Conservation (phyloP, 1,140 invertebrate genomes). For the Papilio dardanus region DNA sequence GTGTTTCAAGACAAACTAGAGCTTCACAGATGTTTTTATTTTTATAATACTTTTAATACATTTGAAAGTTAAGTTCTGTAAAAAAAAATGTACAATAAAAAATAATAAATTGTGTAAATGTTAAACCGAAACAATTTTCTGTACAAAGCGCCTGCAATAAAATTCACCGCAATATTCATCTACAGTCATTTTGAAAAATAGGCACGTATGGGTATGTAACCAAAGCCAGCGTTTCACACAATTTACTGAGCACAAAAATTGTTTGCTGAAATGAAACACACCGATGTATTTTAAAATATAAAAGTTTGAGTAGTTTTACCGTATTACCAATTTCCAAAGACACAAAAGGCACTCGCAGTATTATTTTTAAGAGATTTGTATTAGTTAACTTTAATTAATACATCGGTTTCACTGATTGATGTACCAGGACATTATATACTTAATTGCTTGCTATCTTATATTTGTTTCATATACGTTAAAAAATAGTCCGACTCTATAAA, state of each 20-base stretch:
- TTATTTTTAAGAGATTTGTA: too few species aligned
- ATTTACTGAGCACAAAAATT: not conserved
- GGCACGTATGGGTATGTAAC: not conserved
- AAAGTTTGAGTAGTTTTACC: not conserved
- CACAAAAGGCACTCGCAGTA: too few species aligned
- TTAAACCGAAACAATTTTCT: not conserved
- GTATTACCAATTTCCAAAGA: not conserved
- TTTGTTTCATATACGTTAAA: not conserved
- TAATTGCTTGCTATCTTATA: not conserved
- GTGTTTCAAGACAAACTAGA: not conserved
- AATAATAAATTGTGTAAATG: not conserved
- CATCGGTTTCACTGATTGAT: not conserved
- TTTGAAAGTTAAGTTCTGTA: too few species aligned
- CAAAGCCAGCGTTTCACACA: not conserved
- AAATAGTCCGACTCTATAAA: constrained; percentile 10
- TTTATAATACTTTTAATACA: not conserved
- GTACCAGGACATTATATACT: not conserved
- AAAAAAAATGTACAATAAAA: too few species aligned
- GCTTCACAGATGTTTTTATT: not conserved
- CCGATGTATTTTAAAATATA: not conserved
- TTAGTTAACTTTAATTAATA: not conserved
- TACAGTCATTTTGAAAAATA: not conserved
- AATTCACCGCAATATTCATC: constrained; percentile 11
- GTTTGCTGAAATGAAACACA: not conserved
- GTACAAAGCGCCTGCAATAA: constrained; percentile 8